Percentiles rank a stretch among this genome's conserved stretches.
phyloP scores from a whole-genome alignment of 2,888 invertebrate species.

The Oscheius sp. region DNA sequence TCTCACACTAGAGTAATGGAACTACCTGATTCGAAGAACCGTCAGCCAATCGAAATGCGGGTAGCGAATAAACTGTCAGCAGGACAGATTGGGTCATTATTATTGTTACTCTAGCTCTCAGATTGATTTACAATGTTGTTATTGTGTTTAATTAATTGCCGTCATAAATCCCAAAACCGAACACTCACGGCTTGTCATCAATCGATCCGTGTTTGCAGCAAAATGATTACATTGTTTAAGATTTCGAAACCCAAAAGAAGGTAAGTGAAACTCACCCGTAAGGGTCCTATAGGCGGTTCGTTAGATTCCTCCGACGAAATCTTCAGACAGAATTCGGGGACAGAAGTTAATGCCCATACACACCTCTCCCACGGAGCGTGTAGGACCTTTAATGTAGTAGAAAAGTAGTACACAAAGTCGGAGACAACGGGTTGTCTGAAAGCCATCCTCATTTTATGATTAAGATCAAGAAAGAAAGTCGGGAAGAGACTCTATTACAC shows the following conservation, averaged over 20 bases:
- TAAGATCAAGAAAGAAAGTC: neutral
- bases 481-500: slow-evolving; percentile 1
- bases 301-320: slow-evolving; percentile 60
- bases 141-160: no score
- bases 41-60: no score
- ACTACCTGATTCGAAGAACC: no score
- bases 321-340: slow-evolving; percentile 53
- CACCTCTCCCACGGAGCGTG: slow-evolving; percentile 61
- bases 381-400: slow-evolving; percentile 34
- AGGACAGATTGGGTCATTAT: no score
- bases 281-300: slow-evolving; percentile 59
- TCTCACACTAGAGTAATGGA: no score
- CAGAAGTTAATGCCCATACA: slow-evolving; percentile 56
- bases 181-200: no score
- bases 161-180: no score
- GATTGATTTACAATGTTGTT: no score
- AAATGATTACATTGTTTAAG: no score
- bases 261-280: slow-evolving; percentile 47
- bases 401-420: neutral
- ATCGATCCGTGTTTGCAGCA: no score
- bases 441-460: neutral
- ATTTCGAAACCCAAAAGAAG: neutral
- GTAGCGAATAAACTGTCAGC: no score
- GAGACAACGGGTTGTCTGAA: neutral
- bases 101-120: no score